These are phyloP conservation scores for Agonopterix heracliana DNA, from an alignment of 2,888 invertebrate species.

Conservation along the genomic window DNA sequence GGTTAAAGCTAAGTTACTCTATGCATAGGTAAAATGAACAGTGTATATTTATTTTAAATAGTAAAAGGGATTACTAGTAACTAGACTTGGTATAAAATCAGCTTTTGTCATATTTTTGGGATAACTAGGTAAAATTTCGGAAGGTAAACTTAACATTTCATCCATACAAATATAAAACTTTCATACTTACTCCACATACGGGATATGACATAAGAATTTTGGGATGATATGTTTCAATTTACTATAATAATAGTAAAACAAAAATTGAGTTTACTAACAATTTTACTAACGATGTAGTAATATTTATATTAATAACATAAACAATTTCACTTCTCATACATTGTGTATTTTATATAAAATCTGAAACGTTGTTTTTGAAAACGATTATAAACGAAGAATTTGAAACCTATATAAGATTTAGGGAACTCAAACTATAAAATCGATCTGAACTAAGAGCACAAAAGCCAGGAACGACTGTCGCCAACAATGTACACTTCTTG, in stretches of 20 bases:
- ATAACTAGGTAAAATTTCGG: too few species aligned
- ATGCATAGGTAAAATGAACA: neutral
- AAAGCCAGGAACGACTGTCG: constrained; percentile 50
- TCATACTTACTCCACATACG: constrained; percentile 30
- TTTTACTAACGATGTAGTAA: neutral
- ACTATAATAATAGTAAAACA: neutral
- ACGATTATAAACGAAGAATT: too few species aligned
- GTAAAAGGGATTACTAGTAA: too few species aligned
- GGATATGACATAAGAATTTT: constrained; percentile 13
- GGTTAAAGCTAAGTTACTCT: too few species aligned
- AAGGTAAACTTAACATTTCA: too few species aligned
- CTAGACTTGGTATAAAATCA: constrained; percentile 2
- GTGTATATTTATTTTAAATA: neutral
- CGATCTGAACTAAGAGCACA: constrained; percentile 54
- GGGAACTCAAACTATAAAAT: constrained; percentile 42
- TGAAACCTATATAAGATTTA: too few species aligned
- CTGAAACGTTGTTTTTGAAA: too few species aligned
- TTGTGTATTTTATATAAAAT: too few species aligned
- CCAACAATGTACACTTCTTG: constrained; percentile 53
- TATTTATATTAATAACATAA: neutral
- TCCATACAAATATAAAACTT: constrained; percentile 43
- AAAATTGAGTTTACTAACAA: neutral
- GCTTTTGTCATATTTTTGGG: neutral
- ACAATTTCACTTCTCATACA: too few species aligned
- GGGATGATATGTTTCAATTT: constrained; percentile 57